These are phyloP conservation scores for Aegotheles bennettii DNA, from an alignment of 2,113 vertebrate species.

Conservation along the genomic window DNA sequence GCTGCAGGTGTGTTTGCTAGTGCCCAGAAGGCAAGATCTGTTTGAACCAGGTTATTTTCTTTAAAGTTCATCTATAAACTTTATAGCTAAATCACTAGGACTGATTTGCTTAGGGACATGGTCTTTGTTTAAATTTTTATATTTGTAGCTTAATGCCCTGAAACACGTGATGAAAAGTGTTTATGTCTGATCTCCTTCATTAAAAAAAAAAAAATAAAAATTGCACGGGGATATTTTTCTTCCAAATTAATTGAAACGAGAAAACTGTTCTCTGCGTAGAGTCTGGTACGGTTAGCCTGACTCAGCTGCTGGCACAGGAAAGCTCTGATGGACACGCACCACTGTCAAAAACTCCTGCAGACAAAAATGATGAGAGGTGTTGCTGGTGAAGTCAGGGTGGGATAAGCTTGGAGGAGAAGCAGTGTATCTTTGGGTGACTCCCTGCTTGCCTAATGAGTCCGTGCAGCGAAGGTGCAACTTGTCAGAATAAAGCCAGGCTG, in stretches of 20 bases:
- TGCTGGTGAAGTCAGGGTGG: not conserved
- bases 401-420: not conserved
- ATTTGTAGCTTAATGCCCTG: not conserved
- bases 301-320: not conserved
- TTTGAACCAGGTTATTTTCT: conserved; percentile 64
- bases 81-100: not conserved
- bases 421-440: not conserved
- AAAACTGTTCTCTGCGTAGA: accelerated
- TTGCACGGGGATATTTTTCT: not conserved
- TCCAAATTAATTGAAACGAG: not conserved
- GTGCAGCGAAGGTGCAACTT: not conserved
- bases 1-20: conserved; percentile 68
- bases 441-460: not conserved
- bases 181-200: not conserved
- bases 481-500: conserved; percentile 33
- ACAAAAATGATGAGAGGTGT: not conserved
- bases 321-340: not conserved
- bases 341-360: conserved; percentile 21
- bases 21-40: conserved; percentile 57
- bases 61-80: conserved; percentile 60
- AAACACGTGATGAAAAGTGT: not conserved
- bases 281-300: not conserved
- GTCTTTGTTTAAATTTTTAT: conserved; percentile 17
- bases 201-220: not conserved
- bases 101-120: not conserved